Conservation (phyloP, 2,113 vertebrate species). For the Colaptes auratus region DNA sequence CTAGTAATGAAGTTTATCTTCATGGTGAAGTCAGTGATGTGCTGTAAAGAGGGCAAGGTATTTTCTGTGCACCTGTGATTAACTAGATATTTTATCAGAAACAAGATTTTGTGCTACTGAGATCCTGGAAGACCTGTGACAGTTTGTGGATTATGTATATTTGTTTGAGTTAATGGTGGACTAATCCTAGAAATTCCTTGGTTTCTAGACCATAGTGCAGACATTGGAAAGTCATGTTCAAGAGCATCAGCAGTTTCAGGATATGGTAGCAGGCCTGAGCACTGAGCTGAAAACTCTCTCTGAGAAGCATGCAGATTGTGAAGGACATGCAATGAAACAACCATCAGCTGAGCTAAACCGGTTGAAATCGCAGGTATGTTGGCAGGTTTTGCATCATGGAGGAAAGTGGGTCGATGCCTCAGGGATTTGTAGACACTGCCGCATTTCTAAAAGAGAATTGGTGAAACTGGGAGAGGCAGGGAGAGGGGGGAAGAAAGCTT, state of each 20-base stretch:
- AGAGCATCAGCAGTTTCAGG: conserved; percentile 64
- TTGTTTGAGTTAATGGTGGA: neutral
- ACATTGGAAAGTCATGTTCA: conserved; percentile 64
- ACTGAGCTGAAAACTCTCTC: conserved; percentile 45
- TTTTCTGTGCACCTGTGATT: neutral
- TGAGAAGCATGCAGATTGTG: conserved; percentile 40
- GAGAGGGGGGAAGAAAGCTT: neutral
- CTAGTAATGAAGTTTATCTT: neutral
- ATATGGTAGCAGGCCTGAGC: conserved; percentile 45
- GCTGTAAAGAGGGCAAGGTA: neutral
- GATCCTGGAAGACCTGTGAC: neutral
- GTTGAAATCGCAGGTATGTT: conserved; percentile 72
- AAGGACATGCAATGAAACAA: conserved; percentile 21
- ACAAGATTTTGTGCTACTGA: neutral
- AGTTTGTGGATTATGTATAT: neutral
- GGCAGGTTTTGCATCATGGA: neutral
- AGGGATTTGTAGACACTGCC: neutral
- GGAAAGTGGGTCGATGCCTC: neutral
- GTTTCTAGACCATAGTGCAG: conserved; percentile 65
- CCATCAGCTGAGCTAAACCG: conserved; percentile 41
- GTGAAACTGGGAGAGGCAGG: too few relatives aligned
- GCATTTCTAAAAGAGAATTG: neutral
- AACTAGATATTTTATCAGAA: neutral
- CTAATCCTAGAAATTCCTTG: conserved; percentile 36
- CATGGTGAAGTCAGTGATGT: neutral